Evolutionary conservation across 2,888 invertebrate genomes (phyloP).

Genomic region (Catocala fraxini): DNA sequence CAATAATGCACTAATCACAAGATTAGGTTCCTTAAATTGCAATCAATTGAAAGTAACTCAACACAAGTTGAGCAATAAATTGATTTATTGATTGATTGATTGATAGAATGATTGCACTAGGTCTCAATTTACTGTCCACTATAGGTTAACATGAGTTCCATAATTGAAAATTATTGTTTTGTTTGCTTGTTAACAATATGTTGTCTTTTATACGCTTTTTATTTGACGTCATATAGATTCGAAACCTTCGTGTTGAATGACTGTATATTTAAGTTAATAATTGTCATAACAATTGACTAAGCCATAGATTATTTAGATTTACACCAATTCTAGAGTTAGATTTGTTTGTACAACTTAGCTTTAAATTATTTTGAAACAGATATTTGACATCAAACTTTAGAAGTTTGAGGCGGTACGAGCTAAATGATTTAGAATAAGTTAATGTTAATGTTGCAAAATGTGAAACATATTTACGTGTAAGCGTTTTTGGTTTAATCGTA

Average conservation of each 20-base stretch:
- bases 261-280: background rate
- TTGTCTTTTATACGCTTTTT: too few relatives aligned
- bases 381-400: background rate
- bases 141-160: conserved; percentile 3
- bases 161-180: conserved; percentile 10
- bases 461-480: too few relatives aligned
- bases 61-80: conserved; percentile 24
- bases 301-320: background rate
- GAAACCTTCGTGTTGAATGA: background rate
- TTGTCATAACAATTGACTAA: background rate
- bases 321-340: background rate
- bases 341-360: background rate
- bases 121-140: conserved; percentile 17
- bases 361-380: background rate
- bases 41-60: conserved; percentile 25
- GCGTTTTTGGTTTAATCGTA: too few relatives aligned
- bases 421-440: too few relatives aligned
- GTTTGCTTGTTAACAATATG: background rate
- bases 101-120: conserved; percentile 32
- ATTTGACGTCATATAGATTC: too few relatives aligned
- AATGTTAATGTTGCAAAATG: too few relatives aligned
- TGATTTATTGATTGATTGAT: conserved; percentile 51
- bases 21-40: conserved; percentile 11
- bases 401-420: background rate
- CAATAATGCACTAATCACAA: conserved; percentile 4